Evolutionary conservation across 2,113 vertebrate species (phyloP).

Genomic region (Amblyopsis rosae): DNA sequence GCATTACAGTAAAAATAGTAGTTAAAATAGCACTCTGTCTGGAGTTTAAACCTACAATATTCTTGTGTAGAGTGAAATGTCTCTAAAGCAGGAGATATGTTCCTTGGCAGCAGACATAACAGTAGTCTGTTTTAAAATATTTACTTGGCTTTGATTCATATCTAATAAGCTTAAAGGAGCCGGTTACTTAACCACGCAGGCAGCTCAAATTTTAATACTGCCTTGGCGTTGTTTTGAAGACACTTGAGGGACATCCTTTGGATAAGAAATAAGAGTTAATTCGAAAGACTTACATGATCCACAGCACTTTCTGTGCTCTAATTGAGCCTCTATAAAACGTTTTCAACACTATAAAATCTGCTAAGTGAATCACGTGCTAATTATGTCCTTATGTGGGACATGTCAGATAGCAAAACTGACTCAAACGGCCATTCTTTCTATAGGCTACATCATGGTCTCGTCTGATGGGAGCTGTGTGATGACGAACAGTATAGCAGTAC

Average conservation of each 20-base stretch:
- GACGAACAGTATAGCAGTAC: conserved; percentile 18
- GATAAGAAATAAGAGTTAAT: too few species aligned
- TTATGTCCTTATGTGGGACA: too few species aligned
- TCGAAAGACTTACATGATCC: too few species aligned
- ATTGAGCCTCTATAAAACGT: background rate
- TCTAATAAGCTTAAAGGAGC: conserved; percentile 64
- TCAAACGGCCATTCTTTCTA: background rate
- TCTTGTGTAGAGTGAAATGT: conserved; percentile 16
- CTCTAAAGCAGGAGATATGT: conserved; percentile 34
- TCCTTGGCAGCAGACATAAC: conserved; percentile 53
- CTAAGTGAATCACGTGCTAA: too few species aligned
- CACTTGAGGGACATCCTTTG: conserved; percentile 13
- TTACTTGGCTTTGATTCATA: conserved; percentile 73
- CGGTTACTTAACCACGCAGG: conserved; percentile 53
- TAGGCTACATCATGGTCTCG: background rate
- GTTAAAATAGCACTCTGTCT: conserved; percentile 24
- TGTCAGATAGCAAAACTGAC: background rate
- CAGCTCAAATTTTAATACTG: conserved; percentile 64
- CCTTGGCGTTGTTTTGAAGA: conserved; percentile 52
- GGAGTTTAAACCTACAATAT: background rate
- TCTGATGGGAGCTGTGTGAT: conserved; percentile 23
- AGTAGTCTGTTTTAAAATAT: conserved; percentile 69
- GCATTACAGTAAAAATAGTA: background rate
- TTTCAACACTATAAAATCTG: background rate
- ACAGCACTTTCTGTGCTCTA: background rate